phyloP scores from a whole-genome alignment of 2,888 invertebrate genomes.

The Xanthorhoe designata region DNA sequence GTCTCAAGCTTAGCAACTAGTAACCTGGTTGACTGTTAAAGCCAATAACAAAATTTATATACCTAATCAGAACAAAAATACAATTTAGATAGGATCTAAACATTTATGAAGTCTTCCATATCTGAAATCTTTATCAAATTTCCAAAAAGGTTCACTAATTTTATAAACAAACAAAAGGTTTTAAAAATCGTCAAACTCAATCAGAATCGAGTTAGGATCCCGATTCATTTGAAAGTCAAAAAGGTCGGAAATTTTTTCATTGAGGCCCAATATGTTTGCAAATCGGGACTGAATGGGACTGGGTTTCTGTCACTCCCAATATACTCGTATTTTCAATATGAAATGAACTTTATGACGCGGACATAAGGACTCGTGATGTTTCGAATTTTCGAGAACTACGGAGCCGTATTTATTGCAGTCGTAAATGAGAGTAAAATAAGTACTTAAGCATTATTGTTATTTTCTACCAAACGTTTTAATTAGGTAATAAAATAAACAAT shows the following conservation, averaged over 20 bases:
- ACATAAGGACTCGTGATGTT: not conserved
- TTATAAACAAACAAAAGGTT: conserved; percentile 1
- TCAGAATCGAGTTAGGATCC: conserved; percentile 16
- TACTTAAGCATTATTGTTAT: too few species aligned
- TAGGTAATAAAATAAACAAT: not conserved
- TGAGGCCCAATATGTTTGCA: conserved; percentile 64
- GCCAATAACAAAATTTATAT: too few species aligned
- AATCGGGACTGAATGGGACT: conserved; percentile 44
- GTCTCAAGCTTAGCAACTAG: too few species aligned
- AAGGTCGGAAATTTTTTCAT: conserved; percentile 65
- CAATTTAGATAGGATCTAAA: too few species aligned
- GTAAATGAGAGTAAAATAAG: not conserved
- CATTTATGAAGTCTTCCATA: not conserved
- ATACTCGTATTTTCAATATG: not conserved
- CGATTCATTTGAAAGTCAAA: conserved; percentile 71
- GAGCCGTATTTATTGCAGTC: not conserved
- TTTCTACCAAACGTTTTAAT: not conserved
- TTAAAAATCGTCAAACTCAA: conserved; percentile 15
- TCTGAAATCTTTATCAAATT: not conserved
- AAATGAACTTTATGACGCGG: conserved; percentile 10
- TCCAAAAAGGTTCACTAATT: not conserved
- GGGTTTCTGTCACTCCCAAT: conserved; percentile 9
- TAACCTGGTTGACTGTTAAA: too few species aligned
- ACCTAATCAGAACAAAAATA: too few species aligned
- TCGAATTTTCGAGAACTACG: not conserved